Percentiles rank a stretch among this genome's conserved stretches.
phyloP scores from a whole-genome alignment of 2,797 vertebrate species.

The Sebastes diploproa region DNA sequence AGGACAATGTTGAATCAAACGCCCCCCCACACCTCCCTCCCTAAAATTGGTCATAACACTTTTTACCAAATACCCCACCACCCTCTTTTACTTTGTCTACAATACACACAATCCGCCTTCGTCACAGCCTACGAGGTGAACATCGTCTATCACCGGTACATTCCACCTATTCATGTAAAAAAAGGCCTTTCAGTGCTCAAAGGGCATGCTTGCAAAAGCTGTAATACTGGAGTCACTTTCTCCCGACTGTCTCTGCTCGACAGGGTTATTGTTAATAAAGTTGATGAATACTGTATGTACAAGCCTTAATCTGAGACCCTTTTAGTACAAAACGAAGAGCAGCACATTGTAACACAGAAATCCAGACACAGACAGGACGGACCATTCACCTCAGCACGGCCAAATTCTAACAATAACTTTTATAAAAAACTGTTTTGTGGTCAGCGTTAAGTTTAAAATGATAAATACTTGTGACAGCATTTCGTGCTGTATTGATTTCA shows the following conservation, averaged over 20 bases:
- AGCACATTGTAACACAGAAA: conserved; percentile 53
- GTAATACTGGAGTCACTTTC: conserved; percentile 47
- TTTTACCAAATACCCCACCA: conserved; percentile 25
- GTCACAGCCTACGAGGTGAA: conserved; percentile 53
- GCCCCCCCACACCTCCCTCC: not conserved
- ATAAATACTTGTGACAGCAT: conserved; percentile 14
- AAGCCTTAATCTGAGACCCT: conserved; percentile 45
- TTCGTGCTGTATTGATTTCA: conserved; percentile 8
- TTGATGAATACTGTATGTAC: conserved; percentile 55
- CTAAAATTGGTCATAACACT: conserved; percentile 25
- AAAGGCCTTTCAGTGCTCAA: conserved; percentile 55
- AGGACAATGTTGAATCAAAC: conserved; percentile 58
- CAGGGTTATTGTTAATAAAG: conserved; percentile 56
- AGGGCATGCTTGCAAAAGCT: conserved; percentile 61
- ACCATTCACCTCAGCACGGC: conserved; percentile 49
- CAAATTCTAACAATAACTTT: conserved; percentile 19
- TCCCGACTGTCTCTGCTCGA: conserved; percentile 23
- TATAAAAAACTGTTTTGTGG: not conserved
- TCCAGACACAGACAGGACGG: conserved; percentile 50
- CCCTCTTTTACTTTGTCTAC: conserved; percentile 46
- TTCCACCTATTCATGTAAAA: conserved; percentile 64
- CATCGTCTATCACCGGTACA: conserved; percentile 60
- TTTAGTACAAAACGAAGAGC: conserved; percentile 61
- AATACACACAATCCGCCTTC: conserved; percentile 40
- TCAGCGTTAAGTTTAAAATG: not conserved